A percentile compares a stretch with the other conserved stretches of the same genome.
Conservation (phyloP, 2,797 vertebrate species). For the Lepidocolaptes lacrymiger region DNA sequence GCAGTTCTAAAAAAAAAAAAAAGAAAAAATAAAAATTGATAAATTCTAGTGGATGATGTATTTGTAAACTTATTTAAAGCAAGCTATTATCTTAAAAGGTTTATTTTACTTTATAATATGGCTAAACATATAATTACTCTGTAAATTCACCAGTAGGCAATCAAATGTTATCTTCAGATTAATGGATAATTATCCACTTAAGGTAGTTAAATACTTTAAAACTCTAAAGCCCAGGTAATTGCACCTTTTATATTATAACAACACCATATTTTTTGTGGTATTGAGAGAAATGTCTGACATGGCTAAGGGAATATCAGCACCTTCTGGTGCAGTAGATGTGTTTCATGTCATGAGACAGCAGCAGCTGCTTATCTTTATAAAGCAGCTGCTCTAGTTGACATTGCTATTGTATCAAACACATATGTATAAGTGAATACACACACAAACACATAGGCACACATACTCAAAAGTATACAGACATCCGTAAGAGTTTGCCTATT, state of each 20-base stretch:
- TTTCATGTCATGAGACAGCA: background rate
- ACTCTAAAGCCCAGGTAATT: slow-evolving; percentile 46
- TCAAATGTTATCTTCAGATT: slow-evolving; percentile 54
- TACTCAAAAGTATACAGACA: background rate
- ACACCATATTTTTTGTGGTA: background rate
- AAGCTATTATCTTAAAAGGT: slow-evolving; percentile 37
- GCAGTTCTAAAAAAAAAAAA: background rate
- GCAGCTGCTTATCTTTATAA: background rate
- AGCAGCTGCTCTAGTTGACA: background rate
- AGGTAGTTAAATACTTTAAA: slow-evolving; percentile 41
- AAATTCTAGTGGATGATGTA: background rate
- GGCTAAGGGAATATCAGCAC: background rate
- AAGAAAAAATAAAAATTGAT: background rate
- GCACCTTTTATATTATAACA: slow-evolving; percentile 6
- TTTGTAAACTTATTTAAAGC: slow-evolving; percentile 33
- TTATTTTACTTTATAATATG: slow-evolving; percentile 53
- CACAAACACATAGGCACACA: background rate
- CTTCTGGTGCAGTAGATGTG: background rate
- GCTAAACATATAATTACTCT: slow-evolving; percentile 45
- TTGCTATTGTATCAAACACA: background rate
- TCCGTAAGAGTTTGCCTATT: background rate
- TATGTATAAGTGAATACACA: background rate
- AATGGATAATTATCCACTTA: slow-evolving; percentile 56
- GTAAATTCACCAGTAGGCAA: slow-evolving; percentile 27
- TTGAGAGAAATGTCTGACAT: background rate